Evolutionary conservation across 1,140 invertebrate species (phyloP).

Genomic region (Heliothis subflexa): DNA sequence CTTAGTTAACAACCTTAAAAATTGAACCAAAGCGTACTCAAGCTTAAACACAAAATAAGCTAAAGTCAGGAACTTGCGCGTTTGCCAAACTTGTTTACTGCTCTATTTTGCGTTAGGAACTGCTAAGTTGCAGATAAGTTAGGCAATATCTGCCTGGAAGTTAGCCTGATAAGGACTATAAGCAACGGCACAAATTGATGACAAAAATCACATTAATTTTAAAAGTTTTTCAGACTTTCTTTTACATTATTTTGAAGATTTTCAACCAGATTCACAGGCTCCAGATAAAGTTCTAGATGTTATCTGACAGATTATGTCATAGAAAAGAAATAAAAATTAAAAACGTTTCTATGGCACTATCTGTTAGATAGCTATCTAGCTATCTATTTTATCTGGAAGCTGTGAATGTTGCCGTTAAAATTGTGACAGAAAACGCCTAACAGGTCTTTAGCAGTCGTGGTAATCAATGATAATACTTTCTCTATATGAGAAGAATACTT

Average conservation of each 20-base stretch:
- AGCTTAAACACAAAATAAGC: conserved; percentile 37
- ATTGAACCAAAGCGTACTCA: conserved; percentile 14
- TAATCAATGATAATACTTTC: too few relatives aligned
- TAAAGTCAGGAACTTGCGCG: conserved; percentile 30
- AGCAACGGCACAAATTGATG: conserved; percentile 3
- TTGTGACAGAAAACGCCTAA: neutral
- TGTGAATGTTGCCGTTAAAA: too few relatives aligned
- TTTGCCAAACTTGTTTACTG: conserved; percentile 35
- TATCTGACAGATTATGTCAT: too few relatives aligned
- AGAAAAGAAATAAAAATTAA: too few relatives aligned
- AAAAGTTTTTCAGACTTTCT: neutral
- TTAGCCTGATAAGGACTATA: conserved; percentile 40
- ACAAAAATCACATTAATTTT: conserved; percentile 30
- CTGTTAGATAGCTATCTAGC: too few relatives aligned
- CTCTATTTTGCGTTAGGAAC: conserved; percentile 43
- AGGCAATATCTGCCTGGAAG: conserved; percentile 36
- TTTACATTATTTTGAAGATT: too few relatives aligned
- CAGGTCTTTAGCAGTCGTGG: too few relatives aligned
- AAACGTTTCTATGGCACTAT: too few relatives aligned
- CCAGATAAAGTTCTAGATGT: too few relatives aligned
- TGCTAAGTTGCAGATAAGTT: conserved; percentile 44
- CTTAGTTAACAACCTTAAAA: neutral
- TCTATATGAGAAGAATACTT: too few relatives aligned
- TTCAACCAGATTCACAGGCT: too few relatives aligned
- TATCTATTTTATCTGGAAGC: too few relatives aligned